Base-by-base conservation (phyloP, 2,113 vertebrate genomes). In the Synodontis membranacea region DNA sequence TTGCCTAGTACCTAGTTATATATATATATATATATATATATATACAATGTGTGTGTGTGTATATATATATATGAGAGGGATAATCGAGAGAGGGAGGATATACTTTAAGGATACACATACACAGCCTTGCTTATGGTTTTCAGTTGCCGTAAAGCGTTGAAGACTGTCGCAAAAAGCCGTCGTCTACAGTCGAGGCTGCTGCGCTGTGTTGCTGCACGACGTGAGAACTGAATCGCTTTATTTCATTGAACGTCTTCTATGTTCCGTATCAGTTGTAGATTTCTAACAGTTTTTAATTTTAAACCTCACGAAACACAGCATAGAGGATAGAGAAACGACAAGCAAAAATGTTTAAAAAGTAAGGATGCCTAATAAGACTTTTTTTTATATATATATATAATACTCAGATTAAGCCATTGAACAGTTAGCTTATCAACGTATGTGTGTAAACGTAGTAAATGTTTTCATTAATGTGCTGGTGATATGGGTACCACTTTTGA, bases 291-390 rank as follows among this genome's bases (percentile, higher is more conserved):
- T 86, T 46, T 3, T 25, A 0, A 37, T 39, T 54, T 44, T 39
- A 28, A 62, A 83, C 31, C 39, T 83, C 72, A 37, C 52, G 19
- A 79, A 48, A 75, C 10, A 15, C 37, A 56, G 88, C 23, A 39
- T 70, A 79, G 68, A 83, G 5, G 39, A 72, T n/a, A 83, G 19
- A 31, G 72, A 54, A 31, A 54, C 78, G 82, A 91, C 78, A 82
- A 89, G 80, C 86, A 88, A 94, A 48, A 85, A 96, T 96, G 95
- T 96, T 96, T 94, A 96, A 96, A 92, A 96, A 96, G 95, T 96
- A 93, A 64, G 94, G 89, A 62, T 72, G 66, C 37, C n/a, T 50
- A 4, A 52, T 68, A 21, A 9, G 37, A 72, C 15, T 23, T 72
- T 39, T 70, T 78, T 17, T 19, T 25, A n/a, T n/a, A n/a, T n/a